phyloP scores from a whole-genome alignment of 2,888 invertebrate genomes.

The Thelaira solivaga region DNA sequence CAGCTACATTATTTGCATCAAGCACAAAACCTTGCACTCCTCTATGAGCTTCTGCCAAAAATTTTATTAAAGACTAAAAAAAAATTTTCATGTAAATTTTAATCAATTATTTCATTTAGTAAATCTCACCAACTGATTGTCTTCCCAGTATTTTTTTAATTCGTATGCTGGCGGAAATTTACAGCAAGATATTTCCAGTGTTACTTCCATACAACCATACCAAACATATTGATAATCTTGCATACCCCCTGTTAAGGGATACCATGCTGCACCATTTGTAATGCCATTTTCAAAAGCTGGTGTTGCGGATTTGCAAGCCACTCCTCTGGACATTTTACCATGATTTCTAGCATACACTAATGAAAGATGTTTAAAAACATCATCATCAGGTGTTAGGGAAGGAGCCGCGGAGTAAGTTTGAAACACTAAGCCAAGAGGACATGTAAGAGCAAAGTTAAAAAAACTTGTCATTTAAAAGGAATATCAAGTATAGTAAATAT shows the following conservation, averaged over 20 bases:
- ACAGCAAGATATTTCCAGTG: conserved; percentile 95
- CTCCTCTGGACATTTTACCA: conserved; percentile 90
- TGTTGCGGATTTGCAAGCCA: conserved; percentile 86
- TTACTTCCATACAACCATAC: conserved; percentile 97
- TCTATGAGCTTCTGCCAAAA: conserved; percentile 90
- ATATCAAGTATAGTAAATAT: too few species aligned
- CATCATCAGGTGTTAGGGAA: conserved; percentile 93
- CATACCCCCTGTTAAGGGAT: conserved; percentile 86
- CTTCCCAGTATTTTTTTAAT: conserved; percentile 90
- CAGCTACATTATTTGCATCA: conserved; percentile 86
- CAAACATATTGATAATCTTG: conserved; percentile 94
- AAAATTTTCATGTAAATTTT: conserved; percentile 16
- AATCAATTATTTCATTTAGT: neutral
- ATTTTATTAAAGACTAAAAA: conserved; percentile 87
- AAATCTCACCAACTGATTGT: conserved; percentile 86
- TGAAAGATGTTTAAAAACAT: conserved; percentile 92
- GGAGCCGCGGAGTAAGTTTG: conserved; percentile 89
- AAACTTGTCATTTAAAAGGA: neutral
- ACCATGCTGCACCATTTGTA: conserved; percentile 97
- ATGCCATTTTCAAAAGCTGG: conserved; percentile 91
- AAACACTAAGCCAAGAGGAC: conserved; percentile 86
- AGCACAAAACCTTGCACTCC: conserved; percentile 93
- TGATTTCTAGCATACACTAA: conserved; percentile 91
- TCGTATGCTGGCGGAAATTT: conserved; percentile 91
- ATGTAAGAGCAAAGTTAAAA: conserved; percentile 74